Percentiles rank a stretch among this genome's conserved stretches.
phyloP scores from a whole-genome alignment of 2,113 vertebrate species.

The Pseudopodoces humilis region DNA sequence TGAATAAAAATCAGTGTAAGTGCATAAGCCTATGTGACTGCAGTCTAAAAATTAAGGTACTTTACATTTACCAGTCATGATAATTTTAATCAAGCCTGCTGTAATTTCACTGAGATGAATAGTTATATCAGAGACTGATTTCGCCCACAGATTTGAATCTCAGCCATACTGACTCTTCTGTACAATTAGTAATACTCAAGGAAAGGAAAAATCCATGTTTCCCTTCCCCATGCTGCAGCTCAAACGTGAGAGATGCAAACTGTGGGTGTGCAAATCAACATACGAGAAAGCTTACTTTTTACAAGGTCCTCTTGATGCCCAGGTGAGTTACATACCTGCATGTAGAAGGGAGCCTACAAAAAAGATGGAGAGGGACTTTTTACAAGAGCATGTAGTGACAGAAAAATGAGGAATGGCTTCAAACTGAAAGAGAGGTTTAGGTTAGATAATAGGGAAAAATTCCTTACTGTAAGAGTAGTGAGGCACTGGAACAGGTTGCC shows the following conservation, averaged over 20 bases:
- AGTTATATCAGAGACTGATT: neutral
- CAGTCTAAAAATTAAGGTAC: neutral
- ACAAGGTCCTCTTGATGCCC: neutral
- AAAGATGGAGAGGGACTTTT: neutral
- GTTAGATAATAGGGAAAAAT: neutral
- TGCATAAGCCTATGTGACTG: neutral
- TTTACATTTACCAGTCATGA: neutral
- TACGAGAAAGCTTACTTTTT: neutral
- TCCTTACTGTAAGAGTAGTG: neutral
- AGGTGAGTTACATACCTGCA: neutral
- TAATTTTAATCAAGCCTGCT: conserved; percentile 10
- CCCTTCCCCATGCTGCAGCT: neutral
- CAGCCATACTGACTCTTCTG: neutral
- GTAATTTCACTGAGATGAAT: conserved; percentile 4
- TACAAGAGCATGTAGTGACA: neutral
- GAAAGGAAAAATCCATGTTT: neutral
- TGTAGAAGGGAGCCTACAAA: neutral
- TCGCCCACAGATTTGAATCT: neutral
- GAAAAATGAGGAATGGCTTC: neutral
- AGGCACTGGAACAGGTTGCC: neutral
- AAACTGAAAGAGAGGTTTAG: neutral
- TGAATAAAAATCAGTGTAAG: conserved; percentile 14
- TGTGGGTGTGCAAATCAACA: neutral
- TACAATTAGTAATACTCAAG: neutral
- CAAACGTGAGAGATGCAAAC: neutral